Evolutionary conservation across 2,113 vertebrate species (phyloP), one percentile per base, ranked within the genome.

Genomic region (Gorsachius goisagi): DNA sequence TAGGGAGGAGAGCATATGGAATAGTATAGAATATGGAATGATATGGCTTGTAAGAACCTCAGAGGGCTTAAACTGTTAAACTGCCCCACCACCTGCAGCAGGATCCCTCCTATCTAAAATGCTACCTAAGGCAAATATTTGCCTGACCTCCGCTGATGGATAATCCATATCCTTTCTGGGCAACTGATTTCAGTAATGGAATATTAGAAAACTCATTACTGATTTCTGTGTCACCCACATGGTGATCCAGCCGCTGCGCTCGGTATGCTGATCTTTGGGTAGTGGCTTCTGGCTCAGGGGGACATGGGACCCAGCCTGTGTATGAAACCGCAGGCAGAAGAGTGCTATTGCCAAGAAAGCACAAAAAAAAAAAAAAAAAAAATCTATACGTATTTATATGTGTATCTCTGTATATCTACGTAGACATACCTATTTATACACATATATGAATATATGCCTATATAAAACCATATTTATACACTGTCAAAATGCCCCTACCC

Each of bases 221-320:
- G 33, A 26, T 52, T 52, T 44, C 52, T 66, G 55, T 5, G 1
- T 39, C 49, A 9, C 32, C 12, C 17, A 2, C 0, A 1, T 7
- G 50, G 45, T 33, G 63, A 44, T 44, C 32, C 44, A 73, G 77
- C 28, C 47, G 44, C 85, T 66, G 63, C 30, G 5, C 27, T 58
- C 28, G 6, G 6, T 9, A 3, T 3, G 1, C 0, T 2, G 37
- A 44, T 5, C 50, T 92, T 44, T n/a, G 74, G 69, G 32, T 9
- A 3, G 24, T 4, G 39, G 22, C 45, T 53, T 35, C 75, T 71
- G 56, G 22, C 50, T 82, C 47, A 13, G 50, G 39, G 52, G 63
- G 20, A 49, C 7, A 4, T 11, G 9, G 66, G 55, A 8, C 7
- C 35, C 24, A n/a, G n/a, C 3, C 16, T 67, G 69, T n/a, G 23